Evolutionary conservation across 2,888 invertebrate species (phyloP).

Genomic region (Protonemura montana): DNA sequence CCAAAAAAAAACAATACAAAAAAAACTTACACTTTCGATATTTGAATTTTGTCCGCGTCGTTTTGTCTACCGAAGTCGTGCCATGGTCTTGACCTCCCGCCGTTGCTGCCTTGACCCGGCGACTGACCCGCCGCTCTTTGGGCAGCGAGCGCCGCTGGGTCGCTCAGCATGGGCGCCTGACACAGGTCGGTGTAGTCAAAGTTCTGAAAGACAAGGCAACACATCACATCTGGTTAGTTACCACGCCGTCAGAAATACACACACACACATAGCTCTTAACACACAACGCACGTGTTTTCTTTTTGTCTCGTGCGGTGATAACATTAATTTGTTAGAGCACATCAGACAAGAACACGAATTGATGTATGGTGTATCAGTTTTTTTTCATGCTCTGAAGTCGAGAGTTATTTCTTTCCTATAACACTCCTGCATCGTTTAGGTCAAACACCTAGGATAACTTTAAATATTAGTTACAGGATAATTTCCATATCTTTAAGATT

Average conservation of each 20-base stretch:
- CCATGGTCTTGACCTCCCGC: conserved; percentile 81
- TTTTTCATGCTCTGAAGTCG: background rate
- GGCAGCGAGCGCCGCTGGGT: conserved; percentile 63
- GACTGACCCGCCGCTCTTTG: conserved; percentile 50
- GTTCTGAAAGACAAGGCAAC: conserved; percentile 68
- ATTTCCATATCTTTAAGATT: background rate
- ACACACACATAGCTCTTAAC: background rate
- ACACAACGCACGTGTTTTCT: background rate
- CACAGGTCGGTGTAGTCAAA: conserved; percentile 94
- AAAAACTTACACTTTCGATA: conserved; percentile 92
- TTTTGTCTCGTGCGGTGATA: background rate
- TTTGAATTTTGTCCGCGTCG: conserved; percentile 95
- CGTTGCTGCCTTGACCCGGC: conserved; percentile 50
- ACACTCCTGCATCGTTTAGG: background rate
- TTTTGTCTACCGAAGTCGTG: conserved; percentile 94
- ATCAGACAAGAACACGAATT: background rate
- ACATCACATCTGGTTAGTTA: background rate
- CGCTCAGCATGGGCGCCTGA: conserved; percentile 60
- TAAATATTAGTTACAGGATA: background rate
- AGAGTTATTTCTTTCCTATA: background rate
- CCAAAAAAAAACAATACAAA: background rate
- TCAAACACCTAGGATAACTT: background rate
- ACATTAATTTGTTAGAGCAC: background rate
- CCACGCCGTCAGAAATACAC: background rate
- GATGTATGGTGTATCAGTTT: background rate